Conservation (phyloP, 2,888 invertebrate genomes). For the Alloscopus bannaensis region DNA sequence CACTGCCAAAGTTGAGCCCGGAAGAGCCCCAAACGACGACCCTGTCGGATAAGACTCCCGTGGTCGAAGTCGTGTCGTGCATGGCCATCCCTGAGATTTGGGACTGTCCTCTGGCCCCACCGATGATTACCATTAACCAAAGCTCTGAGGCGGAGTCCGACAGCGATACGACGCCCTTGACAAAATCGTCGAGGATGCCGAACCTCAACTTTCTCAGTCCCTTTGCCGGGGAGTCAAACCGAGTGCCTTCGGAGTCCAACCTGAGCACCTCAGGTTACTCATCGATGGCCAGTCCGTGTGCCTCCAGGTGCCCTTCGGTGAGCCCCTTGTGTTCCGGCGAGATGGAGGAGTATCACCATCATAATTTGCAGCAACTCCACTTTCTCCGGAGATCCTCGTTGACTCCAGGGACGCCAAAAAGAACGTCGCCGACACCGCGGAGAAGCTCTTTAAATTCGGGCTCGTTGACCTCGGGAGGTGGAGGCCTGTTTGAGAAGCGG, state of each 20-base stretch:
- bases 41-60: conserved; percentile 36
- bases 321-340: conserved; percentile 86
- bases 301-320: conserved; percentile 87
- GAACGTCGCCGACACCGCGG: conserved; percentile 74
- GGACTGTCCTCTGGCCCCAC: conserved; percentile 67
- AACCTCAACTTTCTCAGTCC: conserved; percentile 86
- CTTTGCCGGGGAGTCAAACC: conserved; percentile 78
- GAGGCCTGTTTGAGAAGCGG: conserved; percentile 51
- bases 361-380: conserved; percentile 22
- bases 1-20: conserved; percentile 55
- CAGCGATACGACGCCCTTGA: conserved; percentile 75
- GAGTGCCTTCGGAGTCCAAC: conserved; percentile 89
- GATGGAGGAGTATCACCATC: conserved; percentile 80
- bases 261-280: conserved; percentile 90
- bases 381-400: conserved; percentile 69
- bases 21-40: conserved; percentile 14
- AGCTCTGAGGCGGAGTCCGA: conserved; percentile 76
- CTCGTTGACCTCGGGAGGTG: conserved; percentile 71
- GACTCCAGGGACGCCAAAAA: conserved; percentile 71
- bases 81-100: conserved; percentile 45
- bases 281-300: conserved; percentile 90
- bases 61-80: conserved; percentile 39
- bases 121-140: conserved; percentile 77
- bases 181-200: conserved; percentile 75
- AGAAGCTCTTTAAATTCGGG: conserved; percentile 70